Percentiles rank a stretch among this genome's conserved stretches.
Evolutionary conservation across 2,797 vertebrate species (phyloP).

Genomic region (Argyrosomus regius): DNA sequence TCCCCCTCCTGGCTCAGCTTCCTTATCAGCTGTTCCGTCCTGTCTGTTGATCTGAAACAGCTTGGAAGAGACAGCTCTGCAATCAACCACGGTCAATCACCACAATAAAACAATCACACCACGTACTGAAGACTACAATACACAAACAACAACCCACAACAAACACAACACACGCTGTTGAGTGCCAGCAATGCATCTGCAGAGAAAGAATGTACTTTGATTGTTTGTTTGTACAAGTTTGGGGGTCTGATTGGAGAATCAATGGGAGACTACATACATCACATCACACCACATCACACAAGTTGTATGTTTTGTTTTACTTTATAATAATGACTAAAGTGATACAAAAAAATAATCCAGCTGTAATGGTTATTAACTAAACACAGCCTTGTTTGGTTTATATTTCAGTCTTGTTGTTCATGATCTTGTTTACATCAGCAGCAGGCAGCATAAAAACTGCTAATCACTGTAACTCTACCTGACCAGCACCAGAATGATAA

Average conservation of each 20-base stretch:
- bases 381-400: no score
- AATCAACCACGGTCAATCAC: neutral
- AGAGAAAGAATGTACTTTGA: conserved; percentile 4
- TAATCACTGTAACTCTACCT: no score
- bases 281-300: no score
- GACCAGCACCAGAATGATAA: neutral
- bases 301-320: no score
- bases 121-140: neutral
- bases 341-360: no score
- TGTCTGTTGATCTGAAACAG: conserved; percentile 11
- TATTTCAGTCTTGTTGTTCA: no score
- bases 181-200: conserved; percentile 1
- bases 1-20: neutral
- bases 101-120: conserved; percentile 39
- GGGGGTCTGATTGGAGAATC: no score
- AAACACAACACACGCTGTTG: neutral
- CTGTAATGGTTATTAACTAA: no score
- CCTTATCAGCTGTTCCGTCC: neutral
- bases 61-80: conserved; percentile 9
- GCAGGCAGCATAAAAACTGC: no score
- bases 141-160: conserved; percentile 19
- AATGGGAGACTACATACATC: no score
- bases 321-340: no score
- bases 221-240: conserved; percentile 30
- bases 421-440: no score